These are phyloP conservation scores for Oeneis ivallda DNA, from an alignment of 2,888 invertebrate species.

Conservation along the genomic window DNA sequence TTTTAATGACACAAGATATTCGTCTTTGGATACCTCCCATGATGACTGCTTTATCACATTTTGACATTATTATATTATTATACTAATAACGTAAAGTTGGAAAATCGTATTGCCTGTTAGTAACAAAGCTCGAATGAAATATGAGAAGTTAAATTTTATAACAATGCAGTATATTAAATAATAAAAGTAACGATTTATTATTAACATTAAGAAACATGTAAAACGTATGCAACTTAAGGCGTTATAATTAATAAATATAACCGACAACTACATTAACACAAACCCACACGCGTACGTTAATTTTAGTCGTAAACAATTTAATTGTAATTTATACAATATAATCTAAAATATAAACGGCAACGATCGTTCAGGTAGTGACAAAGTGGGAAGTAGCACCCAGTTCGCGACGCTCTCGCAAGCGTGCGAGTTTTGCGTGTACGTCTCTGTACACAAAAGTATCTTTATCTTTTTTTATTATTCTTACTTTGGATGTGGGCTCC, in stretches of 20 bases:
- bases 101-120: slow-evolving; percentile 19
- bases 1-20: slow-evolving; percentile 33
- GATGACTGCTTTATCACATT: slow-evolving; percentile 34
- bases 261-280: slow-evolving; percentile 71
- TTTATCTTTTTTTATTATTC: slow-evolving; percentile 69
- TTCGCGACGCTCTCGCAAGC: slow-evolving; percentile 45
- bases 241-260: slow-evolving; percentile 33
- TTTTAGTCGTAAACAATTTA: slow-evolving; percentile 48
- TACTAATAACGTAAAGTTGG: slow-evolving; percentile 25
- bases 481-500: slow-evolving; percentile 76
- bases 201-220: slow-evolving; percentile 27
- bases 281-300: slow-evolving; percentile 75
- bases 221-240: slow-evolving; percentile 32
- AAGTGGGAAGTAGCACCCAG: slow-evolving; percentile 43
- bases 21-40: slow-evolving; percentile 30
- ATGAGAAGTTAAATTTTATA: slow-evolving; percentile 32
- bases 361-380: slow-evolving; percentile 27
- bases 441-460: slow-evolving; percentile 51
- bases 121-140: slow-evolving; percentile 25
- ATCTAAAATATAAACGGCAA: slow-evolving; percentile 32
- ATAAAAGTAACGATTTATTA: slow-evolving; percentile 28
- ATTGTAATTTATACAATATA: slow-evolving; percentile 44
- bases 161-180: slow-evolving; percentile 35
- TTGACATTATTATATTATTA: slow-evolving; percentile 37
- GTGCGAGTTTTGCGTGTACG: slow-evolving; percentile 51